phyloP scores from a whole-genome alignment of 2,797 vertebrate species.

The Lepus townsendii region DNA sequence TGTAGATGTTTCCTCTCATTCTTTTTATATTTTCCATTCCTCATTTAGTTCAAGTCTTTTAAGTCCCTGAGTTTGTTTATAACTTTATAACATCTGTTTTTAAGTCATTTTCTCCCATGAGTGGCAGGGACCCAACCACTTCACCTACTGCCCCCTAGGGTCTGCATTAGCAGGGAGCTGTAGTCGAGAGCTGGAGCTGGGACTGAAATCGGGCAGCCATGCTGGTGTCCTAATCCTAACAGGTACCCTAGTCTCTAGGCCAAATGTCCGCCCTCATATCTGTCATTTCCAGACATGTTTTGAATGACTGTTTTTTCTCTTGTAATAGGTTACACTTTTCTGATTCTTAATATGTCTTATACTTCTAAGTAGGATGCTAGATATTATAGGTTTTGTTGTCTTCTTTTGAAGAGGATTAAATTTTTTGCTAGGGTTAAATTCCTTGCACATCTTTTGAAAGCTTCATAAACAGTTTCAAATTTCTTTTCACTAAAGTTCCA shows the following conservation, averaged over 20 bases:
- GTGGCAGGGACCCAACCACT: too few species aligned
- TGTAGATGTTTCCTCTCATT: conserved; percentile 3
- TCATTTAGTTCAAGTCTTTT: conserved; percentile 43
- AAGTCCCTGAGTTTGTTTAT: conserved; percentile 39
- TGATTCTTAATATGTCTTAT: conserved; percentile 26
- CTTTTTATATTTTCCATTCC: conserved; percentile 51
- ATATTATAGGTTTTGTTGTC: conserved; percentile 54
- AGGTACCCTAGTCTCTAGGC: too few species aligned
- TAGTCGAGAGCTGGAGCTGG: too few species aligned
- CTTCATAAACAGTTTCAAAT: conserved; percentile 40
- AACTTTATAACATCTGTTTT: conserved; percentile 9
- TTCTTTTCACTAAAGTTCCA: conserved; percentile 47
- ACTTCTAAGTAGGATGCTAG: conserved; percentile 49
- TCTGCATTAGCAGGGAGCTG: too few species aligned
- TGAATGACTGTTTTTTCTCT: conserved; percentile 44
- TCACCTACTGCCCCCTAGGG: too few species aligned
- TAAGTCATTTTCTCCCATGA: background rate
- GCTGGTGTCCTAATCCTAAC: too few species aligned
- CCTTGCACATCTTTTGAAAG: conserved; percentile 15
- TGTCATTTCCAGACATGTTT: conserved; percentile 45
- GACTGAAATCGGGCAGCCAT: too few species aligned
- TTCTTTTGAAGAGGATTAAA: conserved; percentile 56
- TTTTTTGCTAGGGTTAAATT: conserved; percentile 36
- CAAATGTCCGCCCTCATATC: background rate
- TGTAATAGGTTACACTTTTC: conserved; percentile 36